Conservation (phyloP, 2,797 vertebrate species). For the Etheostoma nigrum region DNA sequence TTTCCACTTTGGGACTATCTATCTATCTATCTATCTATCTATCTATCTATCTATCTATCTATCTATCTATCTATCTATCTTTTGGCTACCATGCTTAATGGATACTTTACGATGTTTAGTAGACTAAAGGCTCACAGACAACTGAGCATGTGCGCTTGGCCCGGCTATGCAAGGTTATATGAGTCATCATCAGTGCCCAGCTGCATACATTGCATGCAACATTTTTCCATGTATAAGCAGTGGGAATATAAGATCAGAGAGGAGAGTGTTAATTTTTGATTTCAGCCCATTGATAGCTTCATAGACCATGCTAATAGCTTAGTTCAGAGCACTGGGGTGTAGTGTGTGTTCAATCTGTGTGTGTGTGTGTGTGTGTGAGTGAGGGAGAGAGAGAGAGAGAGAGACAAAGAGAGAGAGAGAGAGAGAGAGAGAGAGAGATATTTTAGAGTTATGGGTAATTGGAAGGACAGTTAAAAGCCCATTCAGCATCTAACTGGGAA, state of each 20-base stretch:
- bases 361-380: neutral
- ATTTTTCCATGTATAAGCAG: conserved; percentile 8
- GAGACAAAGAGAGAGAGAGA: neutral
- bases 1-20: too few relatives aligned
- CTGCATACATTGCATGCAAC: conserved; percentile 1
- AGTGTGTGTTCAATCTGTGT: neutral
- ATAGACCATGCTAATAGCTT: conserved; percentile 10
- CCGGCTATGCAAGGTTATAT: neutral
- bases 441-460: conserved; percentile 5
- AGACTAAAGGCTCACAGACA: neutral
- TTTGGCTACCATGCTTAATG: neutral
- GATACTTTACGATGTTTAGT: neutral
- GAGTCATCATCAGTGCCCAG: conserved; percentile 18
- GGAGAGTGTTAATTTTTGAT: conserved; percentile 10
- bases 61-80: too few relatives aligned
- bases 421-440: neutral
- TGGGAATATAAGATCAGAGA: conserved; percentile 51
- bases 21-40: too few relatives aligned
- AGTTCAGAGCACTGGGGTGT: neutral
- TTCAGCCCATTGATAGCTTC: conserved; percentile 21
- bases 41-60: too few relatives aligned
- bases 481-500: conserved; percentile 56
- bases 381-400: neutral
- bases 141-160: neutral
- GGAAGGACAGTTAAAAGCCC: conserved; percentile 48